Percentiles rank a stretch among this genome's conserved stretches.
phyloP scores from a whole-genome alignment of 2,797 vertebrate genomes.

The Pteropus rufus region DNA sequence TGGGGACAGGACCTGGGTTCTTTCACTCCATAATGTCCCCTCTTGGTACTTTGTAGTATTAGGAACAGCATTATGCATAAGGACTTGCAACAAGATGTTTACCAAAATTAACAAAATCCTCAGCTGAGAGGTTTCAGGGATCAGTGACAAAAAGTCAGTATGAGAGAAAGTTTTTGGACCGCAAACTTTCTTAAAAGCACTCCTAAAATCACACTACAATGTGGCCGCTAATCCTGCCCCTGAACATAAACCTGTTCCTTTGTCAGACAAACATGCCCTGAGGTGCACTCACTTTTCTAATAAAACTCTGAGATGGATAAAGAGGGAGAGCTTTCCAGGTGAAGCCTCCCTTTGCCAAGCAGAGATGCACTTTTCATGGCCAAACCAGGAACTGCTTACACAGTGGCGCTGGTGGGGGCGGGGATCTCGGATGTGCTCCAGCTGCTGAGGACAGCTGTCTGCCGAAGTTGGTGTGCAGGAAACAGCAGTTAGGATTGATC shows the following conservation, averaged over 20 bases:
- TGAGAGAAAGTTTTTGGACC: neutral
- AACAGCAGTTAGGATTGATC: neutral
- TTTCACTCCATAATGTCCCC: neutral
- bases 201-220: neutral
- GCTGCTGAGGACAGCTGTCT: neutral
- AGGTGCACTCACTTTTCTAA: neutral
- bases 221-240: too few species aligned
- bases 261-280: neutral
- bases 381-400: neutral
- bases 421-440: fast-evolving
- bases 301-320: neutral
- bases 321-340: neutral
- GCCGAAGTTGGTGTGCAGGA: too few species aligned
- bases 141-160: neutral
- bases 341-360: neutral
- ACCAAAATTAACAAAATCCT: neutral
- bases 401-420: fast-evolving
- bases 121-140: neutral
- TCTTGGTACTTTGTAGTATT: neutral
- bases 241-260: neutral
- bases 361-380: neutral
- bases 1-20: neutral
- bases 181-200: neutral
- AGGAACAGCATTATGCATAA: neutral
- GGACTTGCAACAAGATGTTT: neutral